Base-by-base conservation (phyloP, 2,113 vertebrate genomes). In the Rhinichthys klamathensis region DNA sequence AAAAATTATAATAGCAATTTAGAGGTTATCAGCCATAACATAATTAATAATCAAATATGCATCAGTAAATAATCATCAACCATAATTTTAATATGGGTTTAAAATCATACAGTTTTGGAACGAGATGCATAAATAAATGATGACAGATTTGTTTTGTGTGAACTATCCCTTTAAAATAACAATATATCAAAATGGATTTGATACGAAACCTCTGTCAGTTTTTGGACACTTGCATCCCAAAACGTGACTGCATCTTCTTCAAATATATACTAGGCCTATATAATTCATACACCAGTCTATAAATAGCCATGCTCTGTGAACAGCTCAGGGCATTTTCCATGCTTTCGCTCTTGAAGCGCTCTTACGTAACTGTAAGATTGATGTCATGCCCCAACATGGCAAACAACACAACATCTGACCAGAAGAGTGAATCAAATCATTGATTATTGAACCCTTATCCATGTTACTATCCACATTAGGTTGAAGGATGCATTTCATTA, bases 241-340 rank as follows among this genome's bases (percentile, higher is more conserved):
- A 46, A 41, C 4, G 13, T 75, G 70, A 44, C 12, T 11, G 77
- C 18, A 49, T 61, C 21, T 60, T 72, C 65, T 63, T 25, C 41
- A 13, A 58, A 80, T 80, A 51, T 16, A 32, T 79, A 74, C 38
- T n/a, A n/a, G n/a, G n/a, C n/a, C n/a, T 23, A 46, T 11, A 73
- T 38, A 76, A 49, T 46, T 61, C 27, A 73, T 85, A 60, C 18
- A 30, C 3, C 1, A 16, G 38, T 74, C 78, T 75, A 86, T 86
- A 82, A 72, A 65, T 76, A 82, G 84, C 58, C 4, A 18, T 23
- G 67, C 41, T 72, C 75, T 80, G 51, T 61, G 27, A 72, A 49
- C 67, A 12, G 58, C 85, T 81, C 70, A 12, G 58, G 70, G 85
- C 79, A 67, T 65, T 86, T 86, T 86, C 85, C 78, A 82, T 51